Evolutionary conservation across 1,140 invertebrate species (phyloP).

Genomic region (Papilio machaon): DNA sequence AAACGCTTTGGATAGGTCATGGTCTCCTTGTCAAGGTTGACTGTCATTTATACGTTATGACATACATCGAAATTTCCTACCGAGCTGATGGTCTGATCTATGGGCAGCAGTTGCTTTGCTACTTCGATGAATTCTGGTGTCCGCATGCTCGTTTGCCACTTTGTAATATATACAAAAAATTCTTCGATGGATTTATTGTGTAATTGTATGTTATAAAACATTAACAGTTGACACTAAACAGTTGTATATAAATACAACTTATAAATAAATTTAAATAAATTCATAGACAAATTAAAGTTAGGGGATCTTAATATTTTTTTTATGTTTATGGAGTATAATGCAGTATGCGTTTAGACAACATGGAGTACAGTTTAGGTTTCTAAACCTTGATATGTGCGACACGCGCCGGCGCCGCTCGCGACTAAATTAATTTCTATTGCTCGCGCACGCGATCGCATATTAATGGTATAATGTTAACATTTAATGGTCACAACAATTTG

Average conservation of each 20-base stretch:
- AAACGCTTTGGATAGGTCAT: neutral
- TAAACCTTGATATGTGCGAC: conserved; percentile 12
- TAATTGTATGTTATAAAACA: too few species aligned
- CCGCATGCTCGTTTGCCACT: too few species aligned
- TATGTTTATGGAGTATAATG: neutral
- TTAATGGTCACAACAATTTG: neutral
- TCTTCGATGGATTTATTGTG: too few species aligned
- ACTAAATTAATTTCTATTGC: neutral
- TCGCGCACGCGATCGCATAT: neutral
- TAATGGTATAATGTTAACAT: neutral
- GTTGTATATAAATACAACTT: too few species aligned
- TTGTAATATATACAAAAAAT: too few species aligned
- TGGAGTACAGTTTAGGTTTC: neutral
- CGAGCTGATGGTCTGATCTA: too few species aligned
- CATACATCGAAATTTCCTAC: neutral
- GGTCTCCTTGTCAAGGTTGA: neutral
- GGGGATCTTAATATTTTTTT: neutral
- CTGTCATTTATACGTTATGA: neutral
- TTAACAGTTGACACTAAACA: too few species aligned
- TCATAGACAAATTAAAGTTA: neutral
- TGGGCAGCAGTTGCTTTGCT: too few species aligned
- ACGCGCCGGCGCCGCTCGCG: neutral
- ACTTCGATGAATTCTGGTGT: too few species aligned
- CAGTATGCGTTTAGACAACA: neutral
- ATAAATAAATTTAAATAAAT: too few species aligned